Percentiles rank a stretch among this genome's conserved stretches.
Conservation (phyloP, 2,113 vertebrate species). For the Antigone vipio region DNA sequence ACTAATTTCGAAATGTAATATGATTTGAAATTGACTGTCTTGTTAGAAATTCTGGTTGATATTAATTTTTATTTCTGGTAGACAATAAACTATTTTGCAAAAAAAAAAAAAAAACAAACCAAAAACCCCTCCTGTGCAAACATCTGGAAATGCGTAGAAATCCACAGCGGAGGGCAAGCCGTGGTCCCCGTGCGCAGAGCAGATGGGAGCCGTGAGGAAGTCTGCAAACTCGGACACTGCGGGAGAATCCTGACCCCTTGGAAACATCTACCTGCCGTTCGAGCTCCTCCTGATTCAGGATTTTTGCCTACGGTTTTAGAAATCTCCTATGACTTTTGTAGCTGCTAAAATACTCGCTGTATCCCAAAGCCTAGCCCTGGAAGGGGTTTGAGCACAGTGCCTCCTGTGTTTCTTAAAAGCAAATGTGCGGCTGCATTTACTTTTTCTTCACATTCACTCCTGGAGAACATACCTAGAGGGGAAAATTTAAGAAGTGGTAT, state of each 20-base stretch:
- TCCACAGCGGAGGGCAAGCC: neutral
- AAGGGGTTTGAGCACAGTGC: neutral
- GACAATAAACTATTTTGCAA: neutral
- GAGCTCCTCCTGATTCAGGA: neutral
- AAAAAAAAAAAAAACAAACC: neutral
- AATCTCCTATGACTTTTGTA: neutral
- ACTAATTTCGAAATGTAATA: conserved; percentile 60
- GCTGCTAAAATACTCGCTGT: neutral
- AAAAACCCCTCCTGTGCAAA: neutral
- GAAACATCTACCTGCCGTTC: neutral
- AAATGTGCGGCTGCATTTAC: neutral
- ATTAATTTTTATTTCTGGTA: conserved; percentile 54
- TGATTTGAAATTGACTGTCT: conserved; percentile 58
- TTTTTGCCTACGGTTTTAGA: neutral
- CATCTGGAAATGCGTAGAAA: conserved; percentile 20
- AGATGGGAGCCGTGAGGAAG: neutral
- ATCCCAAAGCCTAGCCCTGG: neutral
- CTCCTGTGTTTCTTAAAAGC: neutral
- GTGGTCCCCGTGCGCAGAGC: neutral
- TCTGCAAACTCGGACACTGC: neutral
- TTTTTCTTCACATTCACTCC: neutral
- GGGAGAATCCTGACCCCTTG: neutral
- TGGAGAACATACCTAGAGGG: conserved; percentile 37
- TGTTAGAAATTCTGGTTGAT: conserved; percentile 62
- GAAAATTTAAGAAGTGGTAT: conserved; percentile 41